These are phyloP conservation scores for Peromyscus maniculatus DNA, from an alignment of 2,113 vertebrate genomes.

Conservation along the genomic window DNA sequence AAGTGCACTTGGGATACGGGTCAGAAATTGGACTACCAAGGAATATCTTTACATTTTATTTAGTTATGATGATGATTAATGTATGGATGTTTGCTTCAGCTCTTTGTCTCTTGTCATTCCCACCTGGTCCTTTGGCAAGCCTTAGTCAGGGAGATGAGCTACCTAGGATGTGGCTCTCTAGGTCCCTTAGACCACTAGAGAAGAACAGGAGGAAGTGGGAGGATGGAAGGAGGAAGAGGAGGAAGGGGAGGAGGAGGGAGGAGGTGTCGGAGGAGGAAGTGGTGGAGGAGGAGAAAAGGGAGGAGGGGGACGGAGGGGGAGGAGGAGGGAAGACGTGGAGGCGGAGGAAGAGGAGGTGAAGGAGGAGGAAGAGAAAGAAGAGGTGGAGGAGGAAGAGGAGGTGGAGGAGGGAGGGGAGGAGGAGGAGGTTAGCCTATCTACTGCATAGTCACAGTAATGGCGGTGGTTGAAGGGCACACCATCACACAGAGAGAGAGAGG, in stretches of 20 bases:
- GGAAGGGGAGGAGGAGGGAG: no score
- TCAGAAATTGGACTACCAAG: background rate
- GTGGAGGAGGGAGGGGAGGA: background rate
- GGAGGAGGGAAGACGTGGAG: no score
- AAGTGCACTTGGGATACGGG: background rate
- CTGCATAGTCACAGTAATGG: background rate
- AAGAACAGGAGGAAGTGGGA: fast-evolving
- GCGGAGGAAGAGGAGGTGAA: no score
- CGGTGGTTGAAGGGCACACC: background rate
- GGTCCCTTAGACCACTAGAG: background rate
- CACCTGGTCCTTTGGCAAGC: no score
- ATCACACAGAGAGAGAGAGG: background rate
- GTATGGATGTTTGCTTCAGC: background rate
- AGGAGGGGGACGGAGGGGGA: no score
- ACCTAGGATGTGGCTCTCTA: fast-evolving
- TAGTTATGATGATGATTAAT: background rate
- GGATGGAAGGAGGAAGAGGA: background rate
- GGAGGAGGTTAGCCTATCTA: no score
- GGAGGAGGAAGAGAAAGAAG: background rate
- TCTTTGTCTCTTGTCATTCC: background rate
- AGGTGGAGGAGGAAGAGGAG: no score
- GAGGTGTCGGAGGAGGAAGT: background rate
- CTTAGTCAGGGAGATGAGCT: no score
- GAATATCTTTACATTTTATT: background rate
- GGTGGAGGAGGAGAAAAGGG: no score